phyloP scores from a whole-genome alignment of 2,797 vertebrate genomes.

The Cynodonichthys magdalenae region DNA sequence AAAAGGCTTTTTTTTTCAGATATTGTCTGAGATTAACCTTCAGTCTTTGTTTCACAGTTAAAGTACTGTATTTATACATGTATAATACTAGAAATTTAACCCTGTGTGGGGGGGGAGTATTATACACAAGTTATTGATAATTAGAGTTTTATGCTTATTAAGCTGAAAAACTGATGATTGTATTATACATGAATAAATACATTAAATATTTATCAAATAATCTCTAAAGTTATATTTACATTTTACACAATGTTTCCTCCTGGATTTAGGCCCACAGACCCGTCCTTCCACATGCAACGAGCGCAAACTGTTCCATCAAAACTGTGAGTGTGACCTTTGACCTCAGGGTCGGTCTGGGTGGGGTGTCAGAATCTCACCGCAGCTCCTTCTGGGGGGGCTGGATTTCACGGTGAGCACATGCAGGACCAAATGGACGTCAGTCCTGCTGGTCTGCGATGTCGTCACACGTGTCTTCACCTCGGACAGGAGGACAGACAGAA shows the following conservation, averaged over 20 bases:
- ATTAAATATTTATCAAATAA: too few relatives aligned
- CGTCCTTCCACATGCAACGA: not conserved
- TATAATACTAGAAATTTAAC: too few relatives aligned
- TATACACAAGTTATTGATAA: too few relatives aligned
- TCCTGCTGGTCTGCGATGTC: conserved; percentile 2
- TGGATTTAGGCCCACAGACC: not conserved
- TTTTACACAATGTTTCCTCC: not conserved
- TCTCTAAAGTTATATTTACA: too few relatives aligned
- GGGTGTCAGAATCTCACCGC: conserved; percentile 34
- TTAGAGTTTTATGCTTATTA: too few relatives aligned
- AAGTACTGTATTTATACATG: too few relatives aligned
- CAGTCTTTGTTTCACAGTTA: too few relatives aligned
- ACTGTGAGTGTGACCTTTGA: conserved; percentile 51
- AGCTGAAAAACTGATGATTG: too few relatives aligned
- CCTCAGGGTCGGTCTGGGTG: conserved; percentile 9
- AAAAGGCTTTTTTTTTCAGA: too few relatives aligned
- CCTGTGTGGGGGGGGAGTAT: too few relatives aligned
- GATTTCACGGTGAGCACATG: conserved; percentile 55
- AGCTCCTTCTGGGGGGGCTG: conserved; percentile 33
- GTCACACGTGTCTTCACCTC: conserved; percentile 33
- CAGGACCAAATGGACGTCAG: conserved; percentile 51
- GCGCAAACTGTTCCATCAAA: conserved; percentile 33
- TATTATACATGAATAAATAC: too few relatives aligned
- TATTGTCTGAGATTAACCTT: too few relatives aligned
- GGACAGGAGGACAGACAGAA: conserved; percentile 24